Evolutionary conservation across 2,113 vertebrate genomes (phyloP).

Genomic region (Anguilla japonica): DNA sequence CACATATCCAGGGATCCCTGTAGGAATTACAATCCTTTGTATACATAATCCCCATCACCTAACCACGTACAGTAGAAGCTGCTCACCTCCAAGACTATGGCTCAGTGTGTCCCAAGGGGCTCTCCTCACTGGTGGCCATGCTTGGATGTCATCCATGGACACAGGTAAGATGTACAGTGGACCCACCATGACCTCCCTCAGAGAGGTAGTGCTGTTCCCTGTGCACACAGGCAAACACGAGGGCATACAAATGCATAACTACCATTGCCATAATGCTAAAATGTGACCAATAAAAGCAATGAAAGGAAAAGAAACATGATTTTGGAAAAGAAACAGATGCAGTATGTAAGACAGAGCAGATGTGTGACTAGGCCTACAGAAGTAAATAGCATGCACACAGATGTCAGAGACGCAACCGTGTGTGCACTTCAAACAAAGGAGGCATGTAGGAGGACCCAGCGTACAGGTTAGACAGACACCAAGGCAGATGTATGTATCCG

Average conservation of each 20-base stretch:
- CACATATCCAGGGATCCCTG: no score
- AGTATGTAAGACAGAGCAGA: not conserved
- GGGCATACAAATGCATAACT: not conserved
- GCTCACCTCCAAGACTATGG: not conserved
- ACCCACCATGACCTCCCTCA: conserved; percentile 2
- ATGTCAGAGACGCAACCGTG: no score
- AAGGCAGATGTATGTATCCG: not conserved
- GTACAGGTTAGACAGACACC: no score
- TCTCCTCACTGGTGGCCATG: not conserved
- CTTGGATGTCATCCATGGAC: not conserved
- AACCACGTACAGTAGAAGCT: not conserved
- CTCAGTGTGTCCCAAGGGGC: not conserved
- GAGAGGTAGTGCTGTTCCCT: not conserved
- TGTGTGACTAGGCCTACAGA: no score
- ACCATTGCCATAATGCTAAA: not conserved
- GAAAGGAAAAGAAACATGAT: not conserved
- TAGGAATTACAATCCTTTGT: no score
- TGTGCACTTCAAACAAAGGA: no score
- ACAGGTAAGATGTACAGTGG: not conserved
- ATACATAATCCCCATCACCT: not conserved
- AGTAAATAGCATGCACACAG: no score
- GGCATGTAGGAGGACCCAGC: no score
- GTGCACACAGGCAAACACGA: not conserved
- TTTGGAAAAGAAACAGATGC: not conserved
- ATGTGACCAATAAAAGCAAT: not conserved